A percentile compares a stretch with the other conserved stretches of the same genome.
Evolutionary conservation across 2,797 vertebrate genomes (phyloP).

Genomic region (Benthosema pterotum): DNA sequence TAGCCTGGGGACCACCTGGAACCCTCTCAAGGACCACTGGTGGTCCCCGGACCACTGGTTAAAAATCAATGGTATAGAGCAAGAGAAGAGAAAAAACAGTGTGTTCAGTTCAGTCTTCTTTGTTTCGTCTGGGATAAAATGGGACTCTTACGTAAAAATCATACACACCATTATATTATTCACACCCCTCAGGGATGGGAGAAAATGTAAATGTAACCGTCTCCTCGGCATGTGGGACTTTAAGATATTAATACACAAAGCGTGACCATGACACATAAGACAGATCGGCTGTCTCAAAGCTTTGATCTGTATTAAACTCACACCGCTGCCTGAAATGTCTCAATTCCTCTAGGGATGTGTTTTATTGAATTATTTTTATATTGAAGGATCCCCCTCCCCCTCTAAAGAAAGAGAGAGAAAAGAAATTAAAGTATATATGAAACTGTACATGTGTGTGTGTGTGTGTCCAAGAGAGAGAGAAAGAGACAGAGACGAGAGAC

Average conservation of each 20-base stretch:
- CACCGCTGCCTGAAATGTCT: slow-evolving; percentile 23
- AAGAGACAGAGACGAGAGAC: no score
- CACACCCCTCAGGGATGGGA: slow-evolving; percentile 34
- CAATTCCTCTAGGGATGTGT: no score
- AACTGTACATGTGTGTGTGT: neutral
- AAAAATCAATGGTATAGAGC: no score
- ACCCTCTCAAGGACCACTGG: no score
- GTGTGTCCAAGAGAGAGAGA: no score
- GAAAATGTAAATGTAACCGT: slow-evolving; percentile 34
- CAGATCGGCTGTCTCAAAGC: slow-evolving; percentile 31
- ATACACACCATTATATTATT: slow-evolving; percentile 39
- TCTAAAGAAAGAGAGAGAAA: slow-evolving; percentile 9
- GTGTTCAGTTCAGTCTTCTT: no score
- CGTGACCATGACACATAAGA: slow-evolving; percentile 24
- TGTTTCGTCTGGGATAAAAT: neutral
- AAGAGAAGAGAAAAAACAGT: no score
- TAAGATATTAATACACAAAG: slow-evolving; percentile 26
- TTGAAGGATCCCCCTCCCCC: no score
- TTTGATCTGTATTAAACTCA: slow-evolving; percentile 31
- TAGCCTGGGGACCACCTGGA: no score
- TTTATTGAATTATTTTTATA: neutral
- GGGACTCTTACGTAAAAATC: neutral
- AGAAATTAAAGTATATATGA: neutral
- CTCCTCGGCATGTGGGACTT: slow-evolving; percentile 26
- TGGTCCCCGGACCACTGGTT: no score